These are phyloP conservation scores for Mnemiopsis leidyi DNA, from an alignment of 37 sponge, comb jelly and placozoan genomes.

Conservation along the genomic window DNA sequence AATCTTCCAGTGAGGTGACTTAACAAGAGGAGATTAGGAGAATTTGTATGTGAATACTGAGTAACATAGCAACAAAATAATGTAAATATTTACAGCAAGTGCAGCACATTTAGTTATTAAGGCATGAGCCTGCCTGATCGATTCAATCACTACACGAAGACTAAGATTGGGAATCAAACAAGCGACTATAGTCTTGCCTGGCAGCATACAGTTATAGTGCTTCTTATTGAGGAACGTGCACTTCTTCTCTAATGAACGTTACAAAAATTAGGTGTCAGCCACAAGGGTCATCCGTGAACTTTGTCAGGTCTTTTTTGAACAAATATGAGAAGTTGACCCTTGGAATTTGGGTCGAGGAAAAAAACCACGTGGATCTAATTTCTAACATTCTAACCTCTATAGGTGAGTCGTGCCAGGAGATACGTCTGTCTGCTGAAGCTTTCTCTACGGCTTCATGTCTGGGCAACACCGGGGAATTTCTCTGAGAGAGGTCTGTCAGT, in stretches of 20 bases:
- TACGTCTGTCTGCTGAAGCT: neutral
- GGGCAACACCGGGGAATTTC: neutral
- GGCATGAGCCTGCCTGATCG: neutral
- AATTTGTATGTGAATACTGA: no score
- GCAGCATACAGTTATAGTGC: neutral
- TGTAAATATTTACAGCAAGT: neutral
- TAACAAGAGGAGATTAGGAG: no score
- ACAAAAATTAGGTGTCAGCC: no score
- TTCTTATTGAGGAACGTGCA: neutral
- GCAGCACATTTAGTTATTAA: neutral
- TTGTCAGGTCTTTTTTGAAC: no score
- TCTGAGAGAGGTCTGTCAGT: neutral
- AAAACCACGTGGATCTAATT: no score
- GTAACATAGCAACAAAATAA: no score
- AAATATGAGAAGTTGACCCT: no score
- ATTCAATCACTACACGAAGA: neutral
- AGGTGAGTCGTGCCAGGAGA: slow-evolving; percentile 55
- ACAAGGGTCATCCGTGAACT: no score
- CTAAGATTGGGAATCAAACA: neutral
- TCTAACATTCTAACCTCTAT: neutral
- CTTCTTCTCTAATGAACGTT: neutral
- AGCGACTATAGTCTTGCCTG: neutral
- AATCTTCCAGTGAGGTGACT: no score
- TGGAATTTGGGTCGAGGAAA: no score
- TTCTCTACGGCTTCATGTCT: neutral